A percentile compares a stretch with the other conserved stretches of the same genome.
phyloP scores from a whole-genome alignment of 1,140 invertebrate genomes.

The Melanaphis sacchari region DNA sequence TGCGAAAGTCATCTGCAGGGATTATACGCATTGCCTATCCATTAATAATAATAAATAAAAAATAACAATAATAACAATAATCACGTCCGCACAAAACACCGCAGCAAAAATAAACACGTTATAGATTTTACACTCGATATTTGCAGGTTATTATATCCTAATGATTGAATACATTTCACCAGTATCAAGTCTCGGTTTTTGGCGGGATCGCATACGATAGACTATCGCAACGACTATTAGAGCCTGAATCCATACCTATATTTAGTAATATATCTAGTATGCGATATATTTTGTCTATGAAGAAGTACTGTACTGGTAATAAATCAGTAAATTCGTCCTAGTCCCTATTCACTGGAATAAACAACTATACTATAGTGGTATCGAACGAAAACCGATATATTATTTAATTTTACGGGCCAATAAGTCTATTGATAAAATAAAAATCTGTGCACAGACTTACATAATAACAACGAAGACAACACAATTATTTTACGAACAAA shows the following conservation, averaged over 20 bases:
- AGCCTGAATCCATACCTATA: not conserved
- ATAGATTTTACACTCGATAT: not conserved
- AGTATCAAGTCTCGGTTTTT: not conserved
- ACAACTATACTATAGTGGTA: not conserved
- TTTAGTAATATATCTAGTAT: not conserved
- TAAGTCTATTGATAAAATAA: too few relatives aligned
- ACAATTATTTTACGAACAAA: too few relatives aligned
- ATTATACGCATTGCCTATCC: not conserved
- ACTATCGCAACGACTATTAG: not conserved
- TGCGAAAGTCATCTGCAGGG: not conserved
- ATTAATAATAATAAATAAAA: conserved; percentile 15
- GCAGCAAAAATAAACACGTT: not conserved
- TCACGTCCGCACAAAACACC: not conserved
- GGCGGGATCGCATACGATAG: not conserved
- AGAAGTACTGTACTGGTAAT: not conserved
- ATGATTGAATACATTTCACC: not conserved
- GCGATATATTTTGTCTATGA: not conserved
- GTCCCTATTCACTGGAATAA: not conserved
- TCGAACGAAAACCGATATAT: not conserved
- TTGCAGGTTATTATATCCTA: not conserved
- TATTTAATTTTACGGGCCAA: too few relatives aligned
- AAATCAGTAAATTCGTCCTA: not conserved
- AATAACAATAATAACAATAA: not conserved
- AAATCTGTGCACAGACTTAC: too few relatives aligned
- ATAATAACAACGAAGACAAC: too few relatives aligned